Base-by-base conservation (phyloP, 2,113 vertebrate genomes). In the Hassar affinis region DNA sequence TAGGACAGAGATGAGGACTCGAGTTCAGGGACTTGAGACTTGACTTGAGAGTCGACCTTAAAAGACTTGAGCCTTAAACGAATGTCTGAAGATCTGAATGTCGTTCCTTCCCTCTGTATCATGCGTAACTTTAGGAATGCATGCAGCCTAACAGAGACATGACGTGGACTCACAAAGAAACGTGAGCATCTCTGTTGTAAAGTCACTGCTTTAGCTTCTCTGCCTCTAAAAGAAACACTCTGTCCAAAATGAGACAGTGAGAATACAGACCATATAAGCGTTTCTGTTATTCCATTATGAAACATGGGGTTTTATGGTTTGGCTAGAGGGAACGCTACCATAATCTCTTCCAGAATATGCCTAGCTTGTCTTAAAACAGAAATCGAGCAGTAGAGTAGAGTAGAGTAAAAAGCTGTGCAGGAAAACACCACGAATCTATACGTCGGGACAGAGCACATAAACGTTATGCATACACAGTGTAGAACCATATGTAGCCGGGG, bases 291-390 rank as follows among this genome's bases (percentile, higher is more conserved):
- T 77, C 72, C 74, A 25, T 77, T 62, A 76, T 77, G 72, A 77
- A 52, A 64, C 59, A 42, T 66, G 30, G 72, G 49, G 45, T 83
- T 83, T 82, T 62, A 82, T 62, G 81, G 81, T 75, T 82, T 82
- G 81, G 81, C 81, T 62, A n/a, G 45, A 83, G 61, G 59, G 22
- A 25, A 49, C 42, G 72, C 72, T 18, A 64, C 27, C 12, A 52
- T 62, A 56, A 78, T 62, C 62, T 69, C 81, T 75, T 82, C 64
- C 62, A 82, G 84, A 78, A 78, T 51, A 68, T 15, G 38, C 45
- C 30, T 52, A 71, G 42, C 38, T 77, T 62, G 38, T 20, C 78
- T 75, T 68, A 59, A 45, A 84, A 77, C 59, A 75, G 17, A 61
- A 20, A 22, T 68, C 25, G 56, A 38, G n/a, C 77, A 59, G 69